Base-by-base conservation (phyloP, 2,888 invertebrate genomes). In the Deroplatys truncata region DNA sequence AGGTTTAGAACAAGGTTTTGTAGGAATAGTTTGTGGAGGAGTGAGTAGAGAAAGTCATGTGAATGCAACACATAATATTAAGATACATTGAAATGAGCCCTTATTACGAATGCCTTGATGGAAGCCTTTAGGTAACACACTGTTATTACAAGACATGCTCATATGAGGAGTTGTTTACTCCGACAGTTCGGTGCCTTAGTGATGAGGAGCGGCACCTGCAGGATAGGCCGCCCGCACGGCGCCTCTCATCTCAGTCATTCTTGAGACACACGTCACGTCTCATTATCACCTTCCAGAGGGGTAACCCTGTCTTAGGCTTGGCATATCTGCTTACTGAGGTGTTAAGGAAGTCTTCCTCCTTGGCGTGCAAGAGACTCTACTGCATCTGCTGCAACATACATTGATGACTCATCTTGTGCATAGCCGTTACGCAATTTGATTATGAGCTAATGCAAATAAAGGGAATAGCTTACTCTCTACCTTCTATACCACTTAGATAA, bases 401-500 rank as follows among this genome's bases (percentile, higher is more conserved):
- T 13, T 1, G 10, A 43, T 13, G 2, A 13, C 1, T 13, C 8
- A 4, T 35, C 8, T 0, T 0, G 8, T 8, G 7, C 5, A 4
- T 35, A 31, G 5, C 31, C 0, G 8, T 8, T 43, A 7, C 13
- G 13, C 13, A 43, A 35, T 9, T 35, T 43, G 13, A 13, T 7
- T 43, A 13, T 2, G 13, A 43, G 13, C 43, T 43, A 5, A 10
- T 43, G 13, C 13, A 43, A 35, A 4, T 35, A 8, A 43, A 43
- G 13, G 13, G 0, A 3, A 43, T 1, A 9, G 5, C 2, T 7
- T 35, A 0, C 2, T 35, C 1, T 35, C 7, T 35, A 35, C 35
- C 7, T 35, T 35, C 35, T 35, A 0, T 35, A 35, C 35, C 35
- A 35, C 35, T 35, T 9, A 8, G 1, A 8, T 35, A 7, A 35